A percentile compares a stretch with the other conserved stretches of the same genome.
phyloP scores from a whole-genome alignment of 2,113 vertebrate species.

The Rattus rattus region DNA sequence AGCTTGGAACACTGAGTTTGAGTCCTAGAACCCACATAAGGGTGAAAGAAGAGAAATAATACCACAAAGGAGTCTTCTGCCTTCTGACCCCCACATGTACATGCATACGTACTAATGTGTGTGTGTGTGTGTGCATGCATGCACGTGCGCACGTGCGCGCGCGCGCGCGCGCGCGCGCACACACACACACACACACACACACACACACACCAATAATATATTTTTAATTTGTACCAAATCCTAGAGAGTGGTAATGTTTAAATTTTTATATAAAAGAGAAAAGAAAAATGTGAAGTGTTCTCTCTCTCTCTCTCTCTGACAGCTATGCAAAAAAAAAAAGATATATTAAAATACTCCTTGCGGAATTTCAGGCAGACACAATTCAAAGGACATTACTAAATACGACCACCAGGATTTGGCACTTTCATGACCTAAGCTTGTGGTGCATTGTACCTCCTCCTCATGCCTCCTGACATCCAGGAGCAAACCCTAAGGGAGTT shows the following conservation, averaged over 20 bases:
- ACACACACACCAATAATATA: not conserved
- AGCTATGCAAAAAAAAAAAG: constrained; percentile 55
- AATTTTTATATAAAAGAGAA: constrained; percentile 21
- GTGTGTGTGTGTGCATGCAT: no score
- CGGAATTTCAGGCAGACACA: constrained; percentile 74
- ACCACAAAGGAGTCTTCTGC: not conserved
- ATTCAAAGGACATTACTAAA: constrained; percentile 74
- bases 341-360: constrained; percentile 53
- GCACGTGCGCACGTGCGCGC: not conserved
- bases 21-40: not conserved
- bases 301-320: not conserved
- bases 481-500: constrained; percentile 85
- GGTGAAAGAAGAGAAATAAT: not conserved
- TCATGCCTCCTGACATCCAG: constrained; percentile 81
- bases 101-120: no score
- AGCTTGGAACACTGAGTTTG: not conserved
- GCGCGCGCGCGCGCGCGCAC: no score
- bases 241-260: not conserved
- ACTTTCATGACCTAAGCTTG: constrained; percentile 83
- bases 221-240: constrained; percentile 18
- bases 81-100: not conserved
- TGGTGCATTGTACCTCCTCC: constrained; percentile 74
- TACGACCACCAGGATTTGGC: constrained; percentile 82
- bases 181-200: not conserved
- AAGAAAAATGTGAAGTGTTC: not conserved